Evolutionary conservation across 2,113 vertebrate genomes (phyloP).

Genomic region (Scytalopus superciliaris): DNA sequence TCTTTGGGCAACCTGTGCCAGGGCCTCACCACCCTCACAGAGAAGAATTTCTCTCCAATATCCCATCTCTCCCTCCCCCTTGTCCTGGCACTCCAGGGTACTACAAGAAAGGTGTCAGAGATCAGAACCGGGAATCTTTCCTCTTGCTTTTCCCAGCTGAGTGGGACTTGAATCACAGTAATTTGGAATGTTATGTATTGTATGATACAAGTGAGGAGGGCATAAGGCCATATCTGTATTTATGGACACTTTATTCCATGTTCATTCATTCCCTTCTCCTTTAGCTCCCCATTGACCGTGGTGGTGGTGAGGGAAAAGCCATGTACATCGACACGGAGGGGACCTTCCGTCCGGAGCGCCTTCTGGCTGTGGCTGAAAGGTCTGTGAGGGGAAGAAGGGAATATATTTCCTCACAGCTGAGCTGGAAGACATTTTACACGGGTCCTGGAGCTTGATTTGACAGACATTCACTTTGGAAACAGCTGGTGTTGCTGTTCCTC

Average conservation of each 20-base stretch:
- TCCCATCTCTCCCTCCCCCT: neutral
- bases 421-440: neutral
- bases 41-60: neutral
- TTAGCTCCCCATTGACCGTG: slow-evolving; percentile 93
- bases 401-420: neutral
- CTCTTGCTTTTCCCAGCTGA: neutral
- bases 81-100: neutral
- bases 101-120: neutral
- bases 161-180: neutral
- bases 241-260: neutral
- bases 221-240: neutral
- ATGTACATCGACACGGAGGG: slow-evolving; percentile 99
- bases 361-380: slow-evolving; percentile 96
- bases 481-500: neutral
- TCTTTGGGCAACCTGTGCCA: neutral
- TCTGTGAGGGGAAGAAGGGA: slow-evolving; percentile 35
- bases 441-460: neutral
- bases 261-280: neutral
- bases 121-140: neutral
- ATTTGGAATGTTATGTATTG: neutral
- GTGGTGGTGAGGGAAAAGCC: slow-evolving; percentile 96
- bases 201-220: too few relatives aligned
- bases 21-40: neutral
- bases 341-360: slow-evolving; percentile 93
- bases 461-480: neutral